Percentiles rank a stretch among this genome's conserved stretches.
phyloP scores from a whole-genome alignment of 2,113 vertebrate genomes.

The Toxotes jaculatrix region DNA sequence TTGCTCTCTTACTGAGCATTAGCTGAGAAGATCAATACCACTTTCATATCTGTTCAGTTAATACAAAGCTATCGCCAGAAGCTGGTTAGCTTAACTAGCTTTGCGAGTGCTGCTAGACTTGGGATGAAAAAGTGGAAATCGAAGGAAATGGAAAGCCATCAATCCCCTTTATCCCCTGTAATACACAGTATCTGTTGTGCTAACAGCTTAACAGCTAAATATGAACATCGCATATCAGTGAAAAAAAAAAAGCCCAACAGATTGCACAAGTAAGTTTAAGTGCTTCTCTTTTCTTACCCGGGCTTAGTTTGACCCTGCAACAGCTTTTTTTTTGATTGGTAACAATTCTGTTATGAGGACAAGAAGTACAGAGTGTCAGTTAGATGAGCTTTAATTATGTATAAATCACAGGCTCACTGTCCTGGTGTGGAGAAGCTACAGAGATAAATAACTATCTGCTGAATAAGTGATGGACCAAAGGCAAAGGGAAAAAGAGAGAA shows the following conservation, averaged over 20 bases:
- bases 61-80: background rate
- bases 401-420: constrained; percentile 39
- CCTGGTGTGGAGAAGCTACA: constrained; percentile 21
- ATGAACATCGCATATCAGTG: background rate
- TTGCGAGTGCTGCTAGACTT: background rate
- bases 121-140: background rate
- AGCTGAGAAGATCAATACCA: background rate
- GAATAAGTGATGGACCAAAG: constrained; percentile 32
- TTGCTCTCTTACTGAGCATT: background rate
- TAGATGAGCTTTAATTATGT: constrained; percentile 49
- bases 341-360: constrained; percentile 16
- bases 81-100: background rate
- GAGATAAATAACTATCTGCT: constrained; percentile 34
- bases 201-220: background rate
- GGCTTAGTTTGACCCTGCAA: constrained; percentile 24
- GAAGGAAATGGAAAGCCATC: background rate
- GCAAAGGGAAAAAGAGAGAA: background rate
- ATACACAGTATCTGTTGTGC: background rate
- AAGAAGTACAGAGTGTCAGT: constrained; percentile 31
- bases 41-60: background rate
- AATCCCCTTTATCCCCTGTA: background rate
- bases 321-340: constrained; percentile 25
- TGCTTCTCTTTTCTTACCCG: constrained; percentile 8
- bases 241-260: background rate
- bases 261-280: background rate